Conservation (phyloP, 2,888 invertebrate species). For the Yponomeuta sedellus region DNA sequence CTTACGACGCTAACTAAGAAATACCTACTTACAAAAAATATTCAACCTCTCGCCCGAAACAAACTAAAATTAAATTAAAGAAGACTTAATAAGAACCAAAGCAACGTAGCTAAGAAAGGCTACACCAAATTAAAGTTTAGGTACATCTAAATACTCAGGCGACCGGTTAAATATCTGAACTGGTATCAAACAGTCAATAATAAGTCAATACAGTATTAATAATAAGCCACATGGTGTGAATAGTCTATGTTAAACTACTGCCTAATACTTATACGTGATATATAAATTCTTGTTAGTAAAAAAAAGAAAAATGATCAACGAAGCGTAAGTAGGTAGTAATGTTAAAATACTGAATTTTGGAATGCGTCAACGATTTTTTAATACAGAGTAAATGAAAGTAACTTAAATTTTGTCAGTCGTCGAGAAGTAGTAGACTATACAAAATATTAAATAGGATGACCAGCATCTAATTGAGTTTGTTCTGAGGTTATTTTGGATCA, state of each 20-base stretch:
- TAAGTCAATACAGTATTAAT: constrained; percentile 22
- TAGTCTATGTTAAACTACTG: constrained; percentile 26
- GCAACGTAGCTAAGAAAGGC: constrained; percentile 24
- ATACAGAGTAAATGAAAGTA: background rate
- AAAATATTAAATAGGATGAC: constrained; percentile 37
- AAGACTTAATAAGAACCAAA: constrained; percentile 19
- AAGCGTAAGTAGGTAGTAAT: constrained; percentile 18
- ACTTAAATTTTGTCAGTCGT: background rate
- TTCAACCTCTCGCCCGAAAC: constrained; percentile 34
- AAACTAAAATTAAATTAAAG: constrained; percentile 33
- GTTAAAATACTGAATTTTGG: constrained; percentile 60
- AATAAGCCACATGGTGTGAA: constrained; percentile 41
- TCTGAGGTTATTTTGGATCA: background rate
- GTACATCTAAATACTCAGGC: constrained; percentile 12
- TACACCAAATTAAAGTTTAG: constrained; percentile 10
- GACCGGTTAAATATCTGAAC: constrained; percentile 10
- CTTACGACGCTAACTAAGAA: constrained; percentile 55
- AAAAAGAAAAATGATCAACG: constrained; percentile 11
- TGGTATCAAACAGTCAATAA: constrained; percentile 3
- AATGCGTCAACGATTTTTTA: constrained; percentile 54
- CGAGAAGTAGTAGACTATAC: constrained; percentile 4
- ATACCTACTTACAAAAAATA: constrained; percentile 30
- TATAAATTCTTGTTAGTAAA: constrained; percentile 11
- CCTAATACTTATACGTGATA: constrained; percentile 18
- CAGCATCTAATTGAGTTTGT: constrained; percentile 43